phyloP scores from a whole-genome alignment of 2,888 invertebrate genomes.

The Pherbina coryleti region DNA sequence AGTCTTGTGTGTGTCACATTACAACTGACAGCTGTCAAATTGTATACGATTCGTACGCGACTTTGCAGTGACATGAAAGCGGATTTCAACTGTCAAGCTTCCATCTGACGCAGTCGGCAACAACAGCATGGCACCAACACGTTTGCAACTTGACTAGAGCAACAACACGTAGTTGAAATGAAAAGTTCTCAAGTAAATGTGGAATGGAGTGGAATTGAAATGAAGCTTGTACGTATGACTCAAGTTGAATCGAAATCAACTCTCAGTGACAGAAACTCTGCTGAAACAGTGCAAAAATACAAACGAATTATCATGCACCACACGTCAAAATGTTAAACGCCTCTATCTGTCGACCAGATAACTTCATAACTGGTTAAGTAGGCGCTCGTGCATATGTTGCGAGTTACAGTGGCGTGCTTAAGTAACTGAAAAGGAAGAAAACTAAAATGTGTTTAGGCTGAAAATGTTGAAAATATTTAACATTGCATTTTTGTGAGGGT shows the following conservation, averaged over 20 bases:
- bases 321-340: slow-evolving; percentile 53
- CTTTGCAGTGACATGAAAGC: slow-evolving; percentile 57
- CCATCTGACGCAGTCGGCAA: not conserved
- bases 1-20: slow-evolving; percentile 20
- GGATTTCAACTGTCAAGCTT: slow-evolving; percentile 41
- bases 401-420: not conserved
- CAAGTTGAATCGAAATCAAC: not conserved
- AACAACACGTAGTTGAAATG: not conserved
- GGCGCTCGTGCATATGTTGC: slow-evolving; percentile 47
- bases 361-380: slow-evolving; percentile 51
- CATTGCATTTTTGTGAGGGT: too few species aligned
- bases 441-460: too few species aligned
- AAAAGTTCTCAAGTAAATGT: too few species aligned
- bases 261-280: slow-evolving; percentile 35
- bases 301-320: slow-evolving; percentile 49
- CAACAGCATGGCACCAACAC: not conserved
- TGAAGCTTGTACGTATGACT: not conserved
- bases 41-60: not conserved
- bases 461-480: too few species aligned
- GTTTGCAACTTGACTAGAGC: not conserved
- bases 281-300: slow-evolving; percentile 5
- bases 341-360: slow-evolving; percentile 47
- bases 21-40: slow-evolving; percentile 37
- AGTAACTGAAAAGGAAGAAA: not conserved
- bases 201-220: not conserved